Conservation (phyloP, 2,888 invertebrate genomes). For the Metacarcinus magister region DNA sequence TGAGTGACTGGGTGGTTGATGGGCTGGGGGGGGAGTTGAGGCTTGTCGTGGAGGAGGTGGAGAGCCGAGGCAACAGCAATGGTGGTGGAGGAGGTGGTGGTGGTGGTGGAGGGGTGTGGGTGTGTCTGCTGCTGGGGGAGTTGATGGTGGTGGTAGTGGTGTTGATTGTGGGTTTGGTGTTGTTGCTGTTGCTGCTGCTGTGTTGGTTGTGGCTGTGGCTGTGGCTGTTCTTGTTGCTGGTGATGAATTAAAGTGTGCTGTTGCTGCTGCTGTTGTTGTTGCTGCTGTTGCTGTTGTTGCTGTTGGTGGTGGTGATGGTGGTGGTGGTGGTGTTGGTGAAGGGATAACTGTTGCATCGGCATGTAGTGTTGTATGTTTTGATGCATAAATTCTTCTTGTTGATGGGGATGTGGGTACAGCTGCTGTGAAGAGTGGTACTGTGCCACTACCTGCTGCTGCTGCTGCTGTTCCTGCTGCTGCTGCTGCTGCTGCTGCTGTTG, state of each 20-base stretch:
- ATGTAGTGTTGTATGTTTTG: conserved; percentile 54
- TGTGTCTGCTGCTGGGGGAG: conserved; percentile 43
- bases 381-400: conserved; percentile 60
- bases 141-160: conserved; percentile 59
- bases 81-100: conserved; percentile 5
- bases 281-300: conserved; percentile 66
- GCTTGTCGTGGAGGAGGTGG: neutral
- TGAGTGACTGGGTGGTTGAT: conserved; percentile 61
- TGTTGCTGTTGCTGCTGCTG: conserved; percentile 51
- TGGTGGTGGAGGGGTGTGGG: conserved; percentile 5
- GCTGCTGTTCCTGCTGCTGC: conserved; percentile 69
- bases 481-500: conserved; percentile 67
- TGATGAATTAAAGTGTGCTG: conserved; percentile 65
- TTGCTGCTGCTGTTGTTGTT: conserved; percentile 68
- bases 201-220: conserved; percentile 53
- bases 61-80: neutral
- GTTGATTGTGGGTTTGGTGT: conserved; percentile 48
- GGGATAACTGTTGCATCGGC: conserved; percentile 31
- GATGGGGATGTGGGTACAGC: conserved; percentile 67
- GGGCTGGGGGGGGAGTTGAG: neutral
- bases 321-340: conserved; percentile 6
- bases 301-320: conserved; percentile 65
- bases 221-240: conserved; percentile 63
- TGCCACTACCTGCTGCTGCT: conserved; percentile 23
- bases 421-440: conserved; percentile 72